Percentiles rank a stretch among this genome's conserved stretches.
Evolutionary conservation across 1,140 invertebrate species (phyloP).

Genomic region (Probaryconus sp.): DNA sequence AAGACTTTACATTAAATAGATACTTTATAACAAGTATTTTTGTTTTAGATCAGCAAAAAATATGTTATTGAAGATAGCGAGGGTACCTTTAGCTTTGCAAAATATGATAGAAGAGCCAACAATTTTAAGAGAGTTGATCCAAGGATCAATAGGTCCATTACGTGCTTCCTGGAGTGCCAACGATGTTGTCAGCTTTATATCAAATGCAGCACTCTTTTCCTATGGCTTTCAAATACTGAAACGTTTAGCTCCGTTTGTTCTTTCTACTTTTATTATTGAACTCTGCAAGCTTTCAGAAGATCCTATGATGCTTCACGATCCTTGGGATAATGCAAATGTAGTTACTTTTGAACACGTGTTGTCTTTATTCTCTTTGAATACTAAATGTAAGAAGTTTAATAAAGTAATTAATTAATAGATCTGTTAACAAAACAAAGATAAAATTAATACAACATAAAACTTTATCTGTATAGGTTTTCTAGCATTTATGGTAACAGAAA

Average conservation of each 20-base stretch:
- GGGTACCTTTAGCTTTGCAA: slow-evolving; percentile 69
- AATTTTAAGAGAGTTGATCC: slow-evolving; percentile 72
- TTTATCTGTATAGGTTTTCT: slow-evolving; percentile 73
- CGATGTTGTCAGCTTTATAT: slow-evolving; percentile 69
- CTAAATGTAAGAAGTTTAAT: slow-evolving; percentile 68
- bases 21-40: no score
- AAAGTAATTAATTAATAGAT: no score
- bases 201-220: slow-evolving; percentile 67
- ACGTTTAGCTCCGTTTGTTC: slow-evolving; percentile 68
- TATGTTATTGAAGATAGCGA: slow-evolving; percentile 70
- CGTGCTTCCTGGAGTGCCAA: slow-evolving; percentile 70
- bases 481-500: slow-evolving; percentile 64
- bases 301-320: slow-evolving; percentile 68
- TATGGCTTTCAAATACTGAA: slow-evolving; percentile 64
- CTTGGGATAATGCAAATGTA: slow-evolving; percentile 67
- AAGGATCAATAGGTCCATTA: slow-evolving; percentile 70
- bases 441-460: slow-evolving; percentile 1
- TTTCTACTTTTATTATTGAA: slow-evolving; percentile 71
- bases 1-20: background rate
- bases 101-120: slow-evolving; percentile 65
- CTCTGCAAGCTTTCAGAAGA: slow-evolving; percentile 67
- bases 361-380: slow-evolving; percentile 71
- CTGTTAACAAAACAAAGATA: background rate
- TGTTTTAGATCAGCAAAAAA: slow-evolving; percentile 68
- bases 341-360: slow-evolving; percentile 71